These are phyloP conservation scores for Poeciliopsis turrubarensis DNA, from an alignment of 2,113 vertebrate genomes.

Conservation along the genomic window DNA sequence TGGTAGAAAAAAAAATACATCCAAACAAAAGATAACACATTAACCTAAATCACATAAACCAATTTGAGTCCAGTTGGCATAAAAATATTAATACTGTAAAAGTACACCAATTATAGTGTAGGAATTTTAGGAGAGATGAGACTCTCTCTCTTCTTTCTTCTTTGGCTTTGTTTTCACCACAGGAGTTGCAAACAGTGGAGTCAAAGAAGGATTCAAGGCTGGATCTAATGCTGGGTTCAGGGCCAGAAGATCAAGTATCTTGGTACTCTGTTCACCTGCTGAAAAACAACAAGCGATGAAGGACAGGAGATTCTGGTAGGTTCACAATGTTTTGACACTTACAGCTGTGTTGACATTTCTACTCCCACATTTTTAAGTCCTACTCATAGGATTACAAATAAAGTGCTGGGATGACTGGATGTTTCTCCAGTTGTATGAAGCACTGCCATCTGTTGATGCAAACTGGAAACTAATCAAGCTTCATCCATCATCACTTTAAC, in stretches of 20 bases:
- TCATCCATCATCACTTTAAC: no score
- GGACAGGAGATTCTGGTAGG: not conserved
- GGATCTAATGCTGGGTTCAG: conserved; percentile 74
- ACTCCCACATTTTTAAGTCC: no score
- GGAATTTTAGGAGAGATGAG: conserved; percentile 43
- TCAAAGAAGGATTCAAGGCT: conserved; percentile 74
- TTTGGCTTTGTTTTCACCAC: conserved; percentile 51
- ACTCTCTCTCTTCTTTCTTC: conserved; percentile 53
- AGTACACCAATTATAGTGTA: not conserved
- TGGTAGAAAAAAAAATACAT: not conserved
- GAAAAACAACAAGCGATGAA: conserved; percentile 21
- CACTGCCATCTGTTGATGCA: no score
- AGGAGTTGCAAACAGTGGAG: conserved; percentile 53
- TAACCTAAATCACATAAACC: not conserved
- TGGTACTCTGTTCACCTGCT: conserved; percentile 47
- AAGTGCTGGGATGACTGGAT: no score
- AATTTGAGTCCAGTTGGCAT: not conserved
- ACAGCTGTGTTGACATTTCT: no score
- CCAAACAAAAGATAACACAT: not conserved
- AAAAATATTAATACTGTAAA: not conserved
- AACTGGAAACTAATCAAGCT: no score
- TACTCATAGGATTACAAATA: no score
- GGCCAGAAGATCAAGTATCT: conserved; percentile 57
- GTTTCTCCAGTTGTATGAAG: no score
- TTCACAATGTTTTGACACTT: not conserved